Evolutionary conservation across 2,888 invertebrate species (phyloP), one percentile per base, ranked within the genome.

Genomic region (Tetragonisca angustula): DNA sequence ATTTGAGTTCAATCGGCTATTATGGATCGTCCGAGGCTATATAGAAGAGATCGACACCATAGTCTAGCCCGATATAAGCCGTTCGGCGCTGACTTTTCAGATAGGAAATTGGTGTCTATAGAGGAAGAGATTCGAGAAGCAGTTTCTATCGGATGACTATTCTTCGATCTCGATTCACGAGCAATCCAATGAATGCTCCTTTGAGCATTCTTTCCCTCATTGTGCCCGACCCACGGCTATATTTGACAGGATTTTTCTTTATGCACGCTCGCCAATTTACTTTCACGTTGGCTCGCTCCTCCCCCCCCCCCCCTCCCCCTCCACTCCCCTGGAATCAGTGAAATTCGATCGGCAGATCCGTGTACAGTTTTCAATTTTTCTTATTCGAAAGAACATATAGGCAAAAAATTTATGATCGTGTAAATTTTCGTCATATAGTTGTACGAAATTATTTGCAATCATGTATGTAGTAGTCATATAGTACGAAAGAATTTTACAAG

Each of bases 41-140:
- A 21, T n/a, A 65, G n/a, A 43, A 43, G 65, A 43, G 65, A 65
- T 43, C n/a, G 15, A 17, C 43, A 43, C 15, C 43, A 27, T n/a
- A 65, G n/a, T 21, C 43, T 65, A 43, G 21, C 15, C 13, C 15
- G 13, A 15, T n/a, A n/a, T 43, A 43, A 43, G 32, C 21, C 64
- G 19, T 19, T 32, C 21, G 36, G 13, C 32, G 21, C 19, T 27
- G 62, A 64, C 32, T 64, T 64, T 64, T 64, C 36, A 36, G 36
- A 64, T 11, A 64, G 27, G 61, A 61, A 64, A 64, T 64, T 64
- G 64, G 27, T 21, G 27, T 62, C 62, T 32, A 64, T 32, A 36
- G 19, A 36, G 13, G 36, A n/a, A 13, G 32, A 21, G 32, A 64
- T 21, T 32, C 32, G 36, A 43, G 43, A 67, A 67, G 36, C 43